These are phyloP conservation scores for Anneissia japonica DNA, from an alignment of 35 echinoderm and acorn worm genomes.

Conservation along the genomic window DNA sequence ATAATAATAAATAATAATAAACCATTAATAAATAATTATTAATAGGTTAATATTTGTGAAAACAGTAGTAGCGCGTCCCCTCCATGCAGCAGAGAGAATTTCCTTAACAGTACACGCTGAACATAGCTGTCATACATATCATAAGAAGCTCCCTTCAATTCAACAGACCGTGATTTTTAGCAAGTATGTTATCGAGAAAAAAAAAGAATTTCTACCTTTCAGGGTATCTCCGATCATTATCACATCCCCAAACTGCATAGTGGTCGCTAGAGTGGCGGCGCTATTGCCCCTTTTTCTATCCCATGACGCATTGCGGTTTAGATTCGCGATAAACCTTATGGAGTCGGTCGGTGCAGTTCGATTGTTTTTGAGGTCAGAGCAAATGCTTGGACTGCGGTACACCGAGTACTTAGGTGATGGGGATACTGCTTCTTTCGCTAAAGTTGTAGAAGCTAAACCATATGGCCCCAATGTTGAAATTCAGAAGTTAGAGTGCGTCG, in stretches of 20 bases:
- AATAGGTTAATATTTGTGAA: too few species aligned
- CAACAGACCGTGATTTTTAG: not conserved
- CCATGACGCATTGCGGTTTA: not conserved
- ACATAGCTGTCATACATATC: too few species aligned
- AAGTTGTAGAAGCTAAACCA: slow-evolving; percentile 20
- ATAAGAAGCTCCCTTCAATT: not conserved
- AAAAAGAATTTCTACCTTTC: slow-evolving; percentile 29
- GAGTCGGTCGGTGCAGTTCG: too few species aligned
- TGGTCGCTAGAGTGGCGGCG: not conserved
- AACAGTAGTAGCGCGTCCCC: too few species aligned
- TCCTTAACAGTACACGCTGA: too few species aligned
- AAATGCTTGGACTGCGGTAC: too few species aligned
- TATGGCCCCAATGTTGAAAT: not conserved
- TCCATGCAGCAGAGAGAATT: too few species aligned
- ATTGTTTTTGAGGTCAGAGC: too few species aligned
- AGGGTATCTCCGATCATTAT: slow-evolving; percentile 57
- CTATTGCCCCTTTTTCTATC: not conserved
- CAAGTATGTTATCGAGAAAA: not conserved
- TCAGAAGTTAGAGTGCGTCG: slow-evolving; percentile 11
- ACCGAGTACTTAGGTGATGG: slow-evolving; percentile 9
- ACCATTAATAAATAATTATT: too few species aligned
- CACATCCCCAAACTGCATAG: slow-evolving; percentile 49
- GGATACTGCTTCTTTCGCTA: slow-evolving; percentile 23
- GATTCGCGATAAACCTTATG: not conserved
- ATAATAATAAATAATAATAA: too few species aligned